Conservation (phyloP, 2,888 invertebrate species). For the Hirtodrosophila histrioides region DNA sequence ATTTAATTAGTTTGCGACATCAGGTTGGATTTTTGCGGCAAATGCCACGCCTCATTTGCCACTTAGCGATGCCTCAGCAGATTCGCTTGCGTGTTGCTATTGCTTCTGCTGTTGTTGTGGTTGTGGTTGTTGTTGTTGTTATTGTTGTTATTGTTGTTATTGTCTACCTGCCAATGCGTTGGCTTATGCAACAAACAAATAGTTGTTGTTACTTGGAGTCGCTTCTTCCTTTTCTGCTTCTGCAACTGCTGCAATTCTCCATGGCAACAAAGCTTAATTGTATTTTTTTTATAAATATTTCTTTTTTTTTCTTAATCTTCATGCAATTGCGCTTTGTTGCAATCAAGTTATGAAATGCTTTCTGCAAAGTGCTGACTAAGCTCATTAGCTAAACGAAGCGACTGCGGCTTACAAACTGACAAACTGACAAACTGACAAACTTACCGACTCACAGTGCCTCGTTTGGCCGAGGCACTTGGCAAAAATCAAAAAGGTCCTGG, state of each 20-base stretch:
- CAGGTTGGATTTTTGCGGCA: conserved; percentile 30
- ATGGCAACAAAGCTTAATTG: conserved; percentile 31
- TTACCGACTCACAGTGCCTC: not conserved
- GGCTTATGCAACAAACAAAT: conserved; percentile 61
- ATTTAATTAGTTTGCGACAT: conserved; percentile 31
- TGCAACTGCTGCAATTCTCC: conserved; percentile 30
- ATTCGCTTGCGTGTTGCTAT: conserved; percentile 48
- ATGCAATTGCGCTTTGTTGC: conserved; percentile 41
- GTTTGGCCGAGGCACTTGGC: no score
- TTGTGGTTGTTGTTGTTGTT: conserved; percentile 10
- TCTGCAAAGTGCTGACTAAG: conserved; percentile 69
- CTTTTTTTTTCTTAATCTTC: conserved; percentile 18
- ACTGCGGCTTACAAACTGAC: conserved; percentile 45
- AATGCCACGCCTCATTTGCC: conserved; percentile 33
- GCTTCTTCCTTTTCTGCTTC: conserved; percentile 43
- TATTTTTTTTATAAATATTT: not conserved
- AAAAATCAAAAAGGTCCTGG: no score
- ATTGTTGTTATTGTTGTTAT: conserved; percentile 18
- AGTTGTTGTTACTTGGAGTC: conserved; percentile 13
- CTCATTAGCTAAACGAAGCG: conserved; percentile 51
- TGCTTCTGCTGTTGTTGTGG: conserved; percentile 1
- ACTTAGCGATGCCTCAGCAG: conserved; percentile 20
- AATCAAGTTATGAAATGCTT: conserved; percentile 70
- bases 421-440: conserved; percentile 13
- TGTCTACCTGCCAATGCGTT: conserved; percentile 27